Conservation (phyloP, 2,113 vertebrate species). For the Grammomys surdaster region DNA sequence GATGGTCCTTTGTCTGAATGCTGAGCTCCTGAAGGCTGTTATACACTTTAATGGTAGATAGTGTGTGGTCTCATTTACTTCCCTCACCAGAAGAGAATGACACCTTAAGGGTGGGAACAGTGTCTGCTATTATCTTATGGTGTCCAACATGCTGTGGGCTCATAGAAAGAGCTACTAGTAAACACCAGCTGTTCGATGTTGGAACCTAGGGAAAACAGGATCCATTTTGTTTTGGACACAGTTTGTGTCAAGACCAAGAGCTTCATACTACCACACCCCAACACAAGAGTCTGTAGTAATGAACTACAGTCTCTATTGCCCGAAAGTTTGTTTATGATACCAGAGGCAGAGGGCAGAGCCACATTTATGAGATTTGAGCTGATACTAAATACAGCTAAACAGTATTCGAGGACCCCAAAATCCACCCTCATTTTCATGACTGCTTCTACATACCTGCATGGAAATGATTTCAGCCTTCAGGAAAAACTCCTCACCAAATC, state of each 20-base stretch:
- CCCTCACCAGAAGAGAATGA: not conserved
- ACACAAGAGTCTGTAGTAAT: not conserved
- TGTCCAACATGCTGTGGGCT: not conserved
- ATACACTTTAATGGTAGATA: not conserved
- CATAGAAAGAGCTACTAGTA: not conserved
- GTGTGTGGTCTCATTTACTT: not conserved
- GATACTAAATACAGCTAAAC: not conserved
- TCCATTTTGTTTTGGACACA: not conserved
- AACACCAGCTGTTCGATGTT: not conserved
- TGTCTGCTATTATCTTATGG: not conserved
- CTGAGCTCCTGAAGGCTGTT: not conserved
- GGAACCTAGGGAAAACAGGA: not conserved
- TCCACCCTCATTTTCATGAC: not conserved
- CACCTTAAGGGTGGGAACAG: not conserved
- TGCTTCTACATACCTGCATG: not conserved
- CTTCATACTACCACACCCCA: not conserved
- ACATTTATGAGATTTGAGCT: conserved; percentile 9
- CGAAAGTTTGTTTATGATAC: not conserved
- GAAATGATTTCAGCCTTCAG: not conserved
- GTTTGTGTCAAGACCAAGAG: not conserved
- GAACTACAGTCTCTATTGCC: not conserved
- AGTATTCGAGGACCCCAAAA: not conserved
- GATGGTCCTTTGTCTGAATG: not conserved
- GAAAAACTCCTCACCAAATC: conserved; percentile 7
- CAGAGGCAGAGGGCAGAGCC: not conserved